phyloP scores from a whole-genome alignment of 1,140 invertebrate species.

The Calosoma granatense region DNA sequence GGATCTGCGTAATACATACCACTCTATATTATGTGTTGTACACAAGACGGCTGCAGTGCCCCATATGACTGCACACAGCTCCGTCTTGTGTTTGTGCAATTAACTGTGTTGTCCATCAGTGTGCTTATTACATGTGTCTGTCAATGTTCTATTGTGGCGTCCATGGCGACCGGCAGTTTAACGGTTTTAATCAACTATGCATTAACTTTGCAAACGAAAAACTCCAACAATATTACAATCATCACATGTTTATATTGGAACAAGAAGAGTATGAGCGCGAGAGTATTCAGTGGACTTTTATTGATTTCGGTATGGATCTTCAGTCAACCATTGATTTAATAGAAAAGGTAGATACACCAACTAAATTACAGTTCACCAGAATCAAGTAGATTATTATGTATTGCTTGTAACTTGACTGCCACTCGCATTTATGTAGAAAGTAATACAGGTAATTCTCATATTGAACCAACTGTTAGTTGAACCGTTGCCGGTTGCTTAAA shows the following conservation, averaged over 20 bases:
- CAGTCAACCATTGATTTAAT: slow-evolving; percentile 87
- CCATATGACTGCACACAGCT: not conserved
- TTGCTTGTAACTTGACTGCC: not conserved
- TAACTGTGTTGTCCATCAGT: not conserved
- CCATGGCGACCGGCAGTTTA: slow-evolving; percentile 50
- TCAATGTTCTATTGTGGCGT: slow-evolving; percentile 8
- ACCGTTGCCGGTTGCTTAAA: slow-evolving; percentile 6
- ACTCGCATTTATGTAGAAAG: not conserved
- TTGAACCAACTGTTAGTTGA: not conserved
- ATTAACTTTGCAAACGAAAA: slow-evolving; percentile 97
- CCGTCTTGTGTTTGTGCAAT: not conserved
- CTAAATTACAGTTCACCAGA: not conserved
- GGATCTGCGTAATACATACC: not conserved
- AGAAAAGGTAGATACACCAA: slow-evolving; percentile 71
- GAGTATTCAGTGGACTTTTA: slow-evolving; percentile 83
- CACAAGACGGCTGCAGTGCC: not conserved
- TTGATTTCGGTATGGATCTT: slow-evolving; percentile 92
- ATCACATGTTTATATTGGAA: slow-evolving; percentile 94
- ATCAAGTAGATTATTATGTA: not conserved
- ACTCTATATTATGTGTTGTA: not conserved
- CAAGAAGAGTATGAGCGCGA: slow-evolving; percentile 93
- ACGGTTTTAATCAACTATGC: slow-evolving; percentile 93
- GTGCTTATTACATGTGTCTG: not conserved
- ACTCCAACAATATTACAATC: slow-evolving; percentile 94
- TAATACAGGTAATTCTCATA: not conserved